Evolutionary conservation across 2,797 vertebrate species (phyloP).

Genomic region (Danio choprae): DNA sequence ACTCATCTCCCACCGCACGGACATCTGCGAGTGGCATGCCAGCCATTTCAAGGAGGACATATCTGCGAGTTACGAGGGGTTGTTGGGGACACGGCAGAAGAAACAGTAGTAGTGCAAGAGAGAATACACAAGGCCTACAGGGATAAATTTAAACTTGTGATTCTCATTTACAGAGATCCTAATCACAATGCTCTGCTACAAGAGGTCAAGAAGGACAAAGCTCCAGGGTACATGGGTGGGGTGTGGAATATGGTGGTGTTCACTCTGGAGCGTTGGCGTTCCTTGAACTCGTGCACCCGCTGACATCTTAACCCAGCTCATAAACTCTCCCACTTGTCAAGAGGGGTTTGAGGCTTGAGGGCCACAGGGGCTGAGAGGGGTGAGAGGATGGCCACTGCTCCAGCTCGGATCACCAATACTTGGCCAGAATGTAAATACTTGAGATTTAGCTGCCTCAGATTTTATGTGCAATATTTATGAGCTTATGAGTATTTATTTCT

Average conservation of each 20-base stretch:
- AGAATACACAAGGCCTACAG: conserved; percentile 62
- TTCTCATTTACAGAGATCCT: conserved; percentile 10
- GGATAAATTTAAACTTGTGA: background rate
- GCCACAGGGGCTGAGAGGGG: conserved; percentile 40
- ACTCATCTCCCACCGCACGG: conserved; percentile 85
- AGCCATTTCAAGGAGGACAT: conserved; percentile 75
- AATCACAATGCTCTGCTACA: conserved; percentile 53
- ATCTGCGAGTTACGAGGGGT: conserved; percentile 81
- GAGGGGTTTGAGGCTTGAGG: conserved; percentile 51
- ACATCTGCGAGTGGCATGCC: conserved; percentile 87
- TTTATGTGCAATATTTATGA: conserved; percentile 58
- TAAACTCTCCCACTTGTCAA: conserved; percentile 73
- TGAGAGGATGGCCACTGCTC: conserved; percentile 59
- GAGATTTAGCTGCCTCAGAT: conserved; percentile 52
- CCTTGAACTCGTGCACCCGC: conserved; percentile 67
- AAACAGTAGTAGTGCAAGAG: conserved; percentile 64
- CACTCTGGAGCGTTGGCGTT: conserved; percentile 47
- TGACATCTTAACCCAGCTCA: conserved; percentile 78
- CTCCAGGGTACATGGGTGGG: conserved; percentile 52
- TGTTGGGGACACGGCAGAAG: conserved; percentile 73
- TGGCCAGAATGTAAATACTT: conserved; percentile 70
- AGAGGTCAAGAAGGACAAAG: conserved; percentile 74
- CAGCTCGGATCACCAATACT: conserved; percentile 60
- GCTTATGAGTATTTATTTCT: conserved; percentile 26
- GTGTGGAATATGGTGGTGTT: conserved; percentile 38